Evolutionary conservation across 2,888 invertebrate species (phyloP).

Genomic region (Cenopis cana): DNA sequence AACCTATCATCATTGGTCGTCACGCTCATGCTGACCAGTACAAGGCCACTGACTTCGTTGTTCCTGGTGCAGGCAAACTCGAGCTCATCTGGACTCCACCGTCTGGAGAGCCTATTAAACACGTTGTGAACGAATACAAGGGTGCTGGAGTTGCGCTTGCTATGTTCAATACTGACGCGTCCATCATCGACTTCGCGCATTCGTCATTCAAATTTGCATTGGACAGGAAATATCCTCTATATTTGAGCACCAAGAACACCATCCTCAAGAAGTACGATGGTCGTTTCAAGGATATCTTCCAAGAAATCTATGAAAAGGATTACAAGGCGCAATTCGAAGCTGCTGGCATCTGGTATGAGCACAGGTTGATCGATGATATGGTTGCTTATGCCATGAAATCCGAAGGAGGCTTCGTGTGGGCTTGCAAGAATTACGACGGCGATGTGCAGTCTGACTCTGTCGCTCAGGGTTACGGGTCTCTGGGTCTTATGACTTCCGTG

Average conservation of each 20-base stretch:
- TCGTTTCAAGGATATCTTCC: conserved; percentile 98
- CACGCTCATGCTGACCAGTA: conserved; percentile 99
- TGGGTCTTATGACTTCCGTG: conserved; percentile 99
- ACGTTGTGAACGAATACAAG: conserved; percentile 93
- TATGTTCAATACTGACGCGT: conserved; percentile 98
- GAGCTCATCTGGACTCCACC: conserved; percentile 92
- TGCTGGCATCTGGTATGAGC: conserved; percentile 98
- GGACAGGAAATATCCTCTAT: conserved; percentile 93
- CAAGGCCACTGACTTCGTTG: conserved; percentile 98
- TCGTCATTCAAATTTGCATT: conserved; percentile 97
- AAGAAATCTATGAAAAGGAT: conserved; percentile 95
- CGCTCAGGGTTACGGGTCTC: conserved; percentile 97
- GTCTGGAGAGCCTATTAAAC: conserved; percentile 87
- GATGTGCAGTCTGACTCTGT: conserved; percentile 99
- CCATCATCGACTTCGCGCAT: conserved; percentile 97
- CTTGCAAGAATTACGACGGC: conserved; percentile 99
- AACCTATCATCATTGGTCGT: conserved; percentile 99
- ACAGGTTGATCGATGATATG: conserved; percentile 99
- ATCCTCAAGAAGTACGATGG: conserved; percentile 98
- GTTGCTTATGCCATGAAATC: conserved; percentile 99
- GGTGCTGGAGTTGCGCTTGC: conserved; percentile 96
- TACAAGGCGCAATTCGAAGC: conserved; percentile 95
- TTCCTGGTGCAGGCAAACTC: conserved; percentile 95
- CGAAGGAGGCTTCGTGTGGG: conserved; percentile 99
- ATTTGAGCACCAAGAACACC: conserved; percentile 98